A percentile compares a stretch with the other conserved stretches of the same genome.
These are phyloP conservation scores for Istiophorus platypterus DNA, from an alignment of 2,113 vertebrate species.

Conservation along the genomic window DNA sequence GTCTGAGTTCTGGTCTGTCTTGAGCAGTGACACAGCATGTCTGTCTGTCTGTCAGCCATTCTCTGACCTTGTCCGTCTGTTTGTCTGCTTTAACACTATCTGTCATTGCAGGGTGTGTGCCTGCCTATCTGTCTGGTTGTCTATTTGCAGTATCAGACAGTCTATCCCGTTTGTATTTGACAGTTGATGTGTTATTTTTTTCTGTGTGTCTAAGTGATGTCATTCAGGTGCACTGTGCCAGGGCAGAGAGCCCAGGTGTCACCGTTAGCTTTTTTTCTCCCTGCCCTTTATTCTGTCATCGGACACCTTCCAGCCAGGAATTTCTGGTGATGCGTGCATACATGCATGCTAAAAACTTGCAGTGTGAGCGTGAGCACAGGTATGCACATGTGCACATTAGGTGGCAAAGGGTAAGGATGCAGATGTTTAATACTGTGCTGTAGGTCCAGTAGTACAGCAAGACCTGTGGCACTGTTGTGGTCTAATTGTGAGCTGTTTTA, in stretches of 20 bases:
- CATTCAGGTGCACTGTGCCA: slow-evolving; percentile 78
- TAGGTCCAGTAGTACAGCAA: slow-evolving; percentile 45
- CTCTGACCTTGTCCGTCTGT: slow-evolving; percentile 72
- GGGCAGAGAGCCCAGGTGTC: slow-evolving; percentile 63
- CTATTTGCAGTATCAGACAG: slow-evolving; percentile 79
- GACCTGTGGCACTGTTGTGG: slow-evolving; percentile 68
- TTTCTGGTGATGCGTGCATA: slow-evolving; percentile 15
- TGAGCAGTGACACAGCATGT: slow-evolving; percentile 60
- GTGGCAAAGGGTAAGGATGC: slow-evolving; percentile 23
- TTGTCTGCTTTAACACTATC: slow-evolving; percentile 67
- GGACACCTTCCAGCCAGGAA: slow-evolving; percentile 29
- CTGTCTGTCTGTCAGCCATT: slow-evolving; percentile 52
- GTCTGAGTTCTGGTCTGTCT: slow-evolving; percentile 20
- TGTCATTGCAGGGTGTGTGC: slow-evolving; percentile 57
- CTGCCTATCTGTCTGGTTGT: slow-evolving; percentile 67
- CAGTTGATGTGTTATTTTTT: slow-evolving; percentile 74
- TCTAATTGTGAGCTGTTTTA: slow-evolving; percentile 71
- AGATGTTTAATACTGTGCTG: slow-evolving; percentile 47
- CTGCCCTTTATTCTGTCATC: slow-evolving; percentile 38
- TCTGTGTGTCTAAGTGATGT: slow-evolving; percentile 71
- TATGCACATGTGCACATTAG: slow-evolving; percentile 39
- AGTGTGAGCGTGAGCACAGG: neutral
- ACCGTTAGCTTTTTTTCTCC: slow-evolving; percentile 38
- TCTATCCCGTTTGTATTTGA: slow-evolving; percentile 66
- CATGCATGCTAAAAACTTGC: slow-evolving; percentile 9